Base-by-base conservation (phyloP, 1,140 invertebrate species). In the Medauroidea extradentata region DNA sequence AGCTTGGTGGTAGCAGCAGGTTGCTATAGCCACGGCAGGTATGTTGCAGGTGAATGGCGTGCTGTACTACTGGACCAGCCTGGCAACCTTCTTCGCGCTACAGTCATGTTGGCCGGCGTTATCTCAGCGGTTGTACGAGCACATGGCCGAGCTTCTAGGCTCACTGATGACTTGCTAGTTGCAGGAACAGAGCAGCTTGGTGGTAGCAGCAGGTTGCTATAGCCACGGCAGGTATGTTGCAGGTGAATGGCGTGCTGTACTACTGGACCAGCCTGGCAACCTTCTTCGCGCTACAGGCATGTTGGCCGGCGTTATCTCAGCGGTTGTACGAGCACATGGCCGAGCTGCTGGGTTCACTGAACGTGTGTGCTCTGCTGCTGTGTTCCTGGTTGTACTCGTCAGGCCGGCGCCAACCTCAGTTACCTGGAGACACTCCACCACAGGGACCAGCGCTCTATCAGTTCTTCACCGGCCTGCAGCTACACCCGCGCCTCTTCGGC, bases 391-490 rank as follows among this genome's bases (percentile, higher is more conserved):
- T 82, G 3, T 74, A 75, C 57, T 19, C 78, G 2, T 76, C 75
- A 61, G 79, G 78, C 14, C 69, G 72, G 41, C 57, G 66, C 24
- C 59, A 64, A 3, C 77, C 75, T 18, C 69, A 67, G 5, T 56
- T 58, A 2, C 50, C 49, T 13, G 60, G 53, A 1, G 50, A 59
- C 41, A 38, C 14, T 11, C 21, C 23, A n/a, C 53, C 53, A 14
- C n/a, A 25, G 14, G 41, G 53, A 9, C 53, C 53, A 2, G 4
- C 29, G 29, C 29, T 41, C 41, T 55, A 46, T 11, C 4, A 83
- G 59, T 84, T 81, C 66, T 84, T 82, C 69, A 76, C 81, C 63
- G 83, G 83, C 1, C 80, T 79, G 43, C 81, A 84, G 67, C 66
- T 83, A 0, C 83, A 84, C 67, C 82, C 82, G 1, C 65, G 75